phyloP scores from a whole-genome alignment of 2,797 vertebrate species.

The Silurus aristotelis region DNA sequence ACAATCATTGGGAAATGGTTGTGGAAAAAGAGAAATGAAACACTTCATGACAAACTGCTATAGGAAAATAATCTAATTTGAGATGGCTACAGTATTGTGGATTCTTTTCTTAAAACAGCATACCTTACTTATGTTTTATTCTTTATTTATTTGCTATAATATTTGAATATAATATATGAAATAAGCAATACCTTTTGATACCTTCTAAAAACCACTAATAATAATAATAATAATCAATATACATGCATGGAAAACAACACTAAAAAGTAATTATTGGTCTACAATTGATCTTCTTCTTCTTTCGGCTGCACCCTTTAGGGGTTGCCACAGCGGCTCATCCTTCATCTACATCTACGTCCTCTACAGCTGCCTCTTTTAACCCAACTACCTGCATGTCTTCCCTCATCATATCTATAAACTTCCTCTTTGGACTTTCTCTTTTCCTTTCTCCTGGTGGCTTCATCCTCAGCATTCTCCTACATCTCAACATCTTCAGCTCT shows the following conservation, averaged over 20 bases:
- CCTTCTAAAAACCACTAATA: neutral
- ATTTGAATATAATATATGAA: neutral
- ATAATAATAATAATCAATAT: neutral
- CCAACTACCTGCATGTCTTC: too few relatives aligned
- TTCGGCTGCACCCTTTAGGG: too few relatives aligned
- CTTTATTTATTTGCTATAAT: neutral
- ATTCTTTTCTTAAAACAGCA: neutral
- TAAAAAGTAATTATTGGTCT: neutral
- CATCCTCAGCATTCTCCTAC: too few relatives aligned
- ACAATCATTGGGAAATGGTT: neutral
- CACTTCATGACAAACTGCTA: neutral
- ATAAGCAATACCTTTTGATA: neutral
- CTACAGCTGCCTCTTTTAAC: too few relatives aligned
- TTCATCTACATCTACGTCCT: too few relatives aligned
- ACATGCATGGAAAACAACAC: neutral
- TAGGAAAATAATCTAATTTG: neutral
- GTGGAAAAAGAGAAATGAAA: neutral
- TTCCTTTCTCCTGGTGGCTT: too few relatives aligned
- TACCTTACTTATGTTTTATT: neutral
- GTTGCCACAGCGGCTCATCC: too few relatives aligned
- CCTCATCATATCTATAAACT: too few relatives aligned
- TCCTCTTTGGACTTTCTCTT: too few relatives aligned
- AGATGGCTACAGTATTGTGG: neutral
- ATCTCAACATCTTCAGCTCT: too few relatives aligned
- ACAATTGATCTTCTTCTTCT: too few relatives aligned